Conservation (phyloP, 2,888 invertebrate genomes). For the Lasiommata megera region DNA sequence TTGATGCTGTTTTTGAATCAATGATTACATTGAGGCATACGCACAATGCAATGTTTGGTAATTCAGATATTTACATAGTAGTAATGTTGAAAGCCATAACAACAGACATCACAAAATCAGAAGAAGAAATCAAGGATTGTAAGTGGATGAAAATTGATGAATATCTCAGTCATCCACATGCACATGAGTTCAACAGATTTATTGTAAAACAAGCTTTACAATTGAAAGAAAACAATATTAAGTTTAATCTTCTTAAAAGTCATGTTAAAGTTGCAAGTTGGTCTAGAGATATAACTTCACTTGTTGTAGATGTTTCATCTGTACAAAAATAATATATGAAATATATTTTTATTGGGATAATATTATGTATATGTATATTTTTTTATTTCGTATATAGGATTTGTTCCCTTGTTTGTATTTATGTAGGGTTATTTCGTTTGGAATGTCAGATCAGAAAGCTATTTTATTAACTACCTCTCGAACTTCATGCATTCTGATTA, state of each 20-base stretch:
- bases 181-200: conserved; percentile 86
- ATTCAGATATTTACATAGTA: conserved; percentile 93
- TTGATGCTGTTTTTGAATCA: conserved; percentile 87
- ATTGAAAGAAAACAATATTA: conserved; percentile 82
- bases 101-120: conserved; percentile 84
- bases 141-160: conserved; percentile 92
- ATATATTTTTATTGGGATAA: too few relatives aligned
- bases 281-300: conserved; percentile 57
- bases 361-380: too few relatives aligned
- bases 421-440: too few relatives aligned
- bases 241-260: conserved; percentile 79
- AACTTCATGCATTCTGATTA: too few relatives aligned
- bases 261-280: conserved; percentile 50
- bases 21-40: conserved; percentile 90
- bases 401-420: too few relatives aligned
- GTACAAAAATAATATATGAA: neutral
- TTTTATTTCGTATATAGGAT: too few relatives aligned
- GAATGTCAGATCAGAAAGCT: too few relatives aligned
- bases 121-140: conserved; percentile 88
- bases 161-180: conserved; percentile 85
- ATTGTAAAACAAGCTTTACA: conserved; percentile 85
- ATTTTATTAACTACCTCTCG: too few relatives aligned
- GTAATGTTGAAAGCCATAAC: conserved; percentile 86
- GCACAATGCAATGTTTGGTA: conserved; percentile 88
- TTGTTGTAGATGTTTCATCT: conserved; percentile 53